Evolutionary conservation across 2,113 vertebrate species (phyloP).

Genomic region (Callopanchax toddi): DNA sequence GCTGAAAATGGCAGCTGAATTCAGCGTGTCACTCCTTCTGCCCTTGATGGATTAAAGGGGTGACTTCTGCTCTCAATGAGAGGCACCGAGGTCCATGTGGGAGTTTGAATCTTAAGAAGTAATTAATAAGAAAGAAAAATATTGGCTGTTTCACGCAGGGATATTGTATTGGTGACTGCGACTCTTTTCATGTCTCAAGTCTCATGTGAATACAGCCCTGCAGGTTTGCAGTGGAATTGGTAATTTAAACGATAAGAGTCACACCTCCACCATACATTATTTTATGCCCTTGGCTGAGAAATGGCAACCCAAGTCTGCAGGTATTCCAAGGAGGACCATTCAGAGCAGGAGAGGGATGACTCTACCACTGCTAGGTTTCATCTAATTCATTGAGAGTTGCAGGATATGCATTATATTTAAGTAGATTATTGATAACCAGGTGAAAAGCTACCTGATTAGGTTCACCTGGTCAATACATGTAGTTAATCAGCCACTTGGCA

Average conservation of each 20-base stretch:
- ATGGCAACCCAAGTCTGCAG: conserved; percentile 16
- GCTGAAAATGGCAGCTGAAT: conserved; percentile 56
- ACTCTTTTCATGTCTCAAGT: conserved; percentile 35
- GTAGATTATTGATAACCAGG: no score
- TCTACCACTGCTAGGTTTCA: no score
- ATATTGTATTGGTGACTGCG: conserved; percentile 39
- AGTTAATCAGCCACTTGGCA: no score
- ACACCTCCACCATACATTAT: conserved; percentile 59
- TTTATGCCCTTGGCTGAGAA: conserved; percentile 36
- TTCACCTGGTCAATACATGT: no score
- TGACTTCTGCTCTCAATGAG: conserved; percentile 50
- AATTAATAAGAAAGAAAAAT: conserved; percentile 66
- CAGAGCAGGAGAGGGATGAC: not conserved
- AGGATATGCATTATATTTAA: no score
- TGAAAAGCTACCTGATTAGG: no score
- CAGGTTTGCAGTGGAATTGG: conserved; percentile 37
- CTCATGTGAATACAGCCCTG: conserved; percentile 42
- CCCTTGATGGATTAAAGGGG: conserved; percentile 54
- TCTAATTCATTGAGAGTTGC: no score
- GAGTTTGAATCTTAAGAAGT: conserved; percentile 64
- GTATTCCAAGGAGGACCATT: conserved; percentile 48
- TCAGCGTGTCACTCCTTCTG: conserved; percentile 42
- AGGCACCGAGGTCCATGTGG: conserved; percentile 38
- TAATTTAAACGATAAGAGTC: conserved; percentile 61
- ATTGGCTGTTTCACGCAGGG: conserved; percentile 42